Evolutionary conservation across 2,113 vertebrate species (phyloP), one percentile per base, ranked within the genome.

Genomic region (Apistogramma diplotaenia): DNA sequence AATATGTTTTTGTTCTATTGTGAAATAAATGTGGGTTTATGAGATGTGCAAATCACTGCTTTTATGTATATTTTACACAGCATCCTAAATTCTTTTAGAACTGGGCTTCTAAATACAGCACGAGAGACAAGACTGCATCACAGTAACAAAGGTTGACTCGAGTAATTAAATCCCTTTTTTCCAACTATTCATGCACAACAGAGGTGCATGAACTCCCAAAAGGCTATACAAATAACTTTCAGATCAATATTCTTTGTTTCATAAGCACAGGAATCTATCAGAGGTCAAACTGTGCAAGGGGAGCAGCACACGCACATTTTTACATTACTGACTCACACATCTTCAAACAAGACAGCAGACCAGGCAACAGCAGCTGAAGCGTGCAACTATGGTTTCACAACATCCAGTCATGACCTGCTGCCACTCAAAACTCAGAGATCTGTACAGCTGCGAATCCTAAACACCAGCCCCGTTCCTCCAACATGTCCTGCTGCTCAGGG

Each of bases 401-500:
- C 59, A 49, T 56, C 60, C 58, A 57, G 21, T 43, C 51, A 13
- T 67, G 51, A 83, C 74, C 67, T 25, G 54, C 46, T 82, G 89
- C 87, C 92, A 90, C 87, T 92, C 85, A 91, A 53, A 87, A 79
- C 60, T 10, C 43, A 31, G 13, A 62, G 81, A 67, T 83, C 56
- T 73, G 75, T 54, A 78, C 83, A 65, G 53, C 85, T 77, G 80
- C 29, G 18, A 70, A 74, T 85, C 65, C 75, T 83, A 61, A 85
- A 74, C 77, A 89, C 87, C 89, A 77, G 76, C 82, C 82, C 82
- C 60, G 40, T 62, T 62, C 84, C 80, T 89, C 73, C 58, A 71
- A 83, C 78, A 73, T 87, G 90, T 93, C 91, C 88, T 85, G 86
- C 82, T 76, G 31, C 74, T 74, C 74, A 10, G 40, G 23, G 74